Base-by-base conservation (phyloP, 2,797 vertebrate species). In the Erpetoichthys calabaricus region DNA sequence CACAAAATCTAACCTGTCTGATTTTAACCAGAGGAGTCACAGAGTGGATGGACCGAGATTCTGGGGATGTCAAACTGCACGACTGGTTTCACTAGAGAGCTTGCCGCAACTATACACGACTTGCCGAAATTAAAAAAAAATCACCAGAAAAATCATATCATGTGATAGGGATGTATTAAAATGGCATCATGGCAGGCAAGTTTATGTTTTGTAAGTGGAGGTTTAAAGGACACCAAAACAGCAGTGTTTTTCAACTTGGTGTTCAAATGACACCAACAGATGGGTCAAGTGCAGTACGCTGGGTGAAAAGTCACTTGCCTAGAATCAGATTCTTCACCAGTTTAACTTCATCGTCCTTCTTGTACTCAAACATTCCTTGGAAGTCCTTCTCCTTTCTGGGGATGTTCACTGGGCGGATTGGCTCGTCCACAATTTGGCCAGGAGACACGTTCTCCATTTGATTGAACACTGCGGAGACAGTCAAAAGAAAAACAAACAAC, bases 291-390 rank as follows among this genome's bases (percentile, higher is more conserved):
- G 4, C 4, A 3, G 51, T 6, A 4, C 8, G 10, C 47, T 5
- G n/a, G 5, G 2, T 25, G 25, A 25, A 25, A 25, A 25, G 25
- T 56, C 44, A 62, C 83, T 79, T 74, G 88, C 96, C 96, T 58
- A 98, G 81, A 68, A 99, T 97, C 59, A 99, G 89, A 69, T 97
- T 96, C 80, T 98, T 98, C 62, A 98, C 84, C 59, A 99, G 88
- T 62, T 93, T 97, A 56, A 90, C 84, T 61, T 99, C 96, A 67
- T 98, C 94, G 58, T 99, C 95, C 77, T 88, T 94, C 81, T 98
- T 98, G 71, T 94, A 99, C 57, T 98, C 94, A 73, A 99, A 63
- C 96, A 99, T 99, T 63, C 96, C 96, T 67, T 99, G 95, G 87
- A 99, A 99, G 70, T 99, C 94, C 70, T 98, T 99, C 71, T 99